Conservation (phyloP, 2,888 invertebrate genomes). For the Eupeodes luniger region DNA sequence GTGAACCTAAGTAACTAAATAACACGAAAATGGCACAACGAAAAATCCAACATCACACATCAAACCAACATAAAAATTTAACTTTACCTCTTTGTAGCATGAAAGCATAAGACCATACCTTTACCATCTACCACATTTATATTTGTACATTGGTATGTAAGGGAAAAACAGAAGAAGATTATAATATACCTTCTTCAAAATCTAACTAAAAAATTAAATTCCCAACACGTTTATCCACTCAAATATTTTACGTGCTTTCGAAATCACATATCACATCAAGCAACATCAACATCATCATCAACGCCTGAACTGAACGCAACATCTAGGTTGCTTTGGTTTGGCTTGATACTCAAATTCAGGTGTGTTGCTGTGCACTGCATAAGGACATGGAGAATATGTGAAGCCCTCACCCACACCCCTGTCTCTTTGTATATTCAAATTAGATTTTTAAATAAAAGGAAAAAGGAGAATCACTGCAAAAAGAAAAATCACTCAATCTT, state of each 20-base stretch:
- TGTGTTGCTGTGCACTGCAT: neutral
- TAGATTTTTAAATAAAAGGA: slow-evolving; percentile 56
- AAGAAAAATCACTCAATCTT: slow-evolving; percentile 64
- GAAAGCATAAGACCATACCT: neutral
- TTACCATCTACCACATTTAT: too few species aligned
- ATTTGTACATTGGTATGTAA: too few species aligned
- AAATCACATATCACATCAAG: slow-evolving; percentile 59
- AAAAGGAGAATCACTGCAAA: slow-evolving; percentile 43
- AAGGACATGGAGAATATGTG: neutral
- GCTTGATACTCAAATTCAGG: neutral
- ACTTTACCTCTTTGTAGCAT: slow-evolving; percentile 2
- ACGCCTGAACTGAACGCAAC: slow-evolving; percentile 27
- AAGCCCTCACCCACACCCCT: neutral
- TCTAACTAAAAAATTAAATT: slow-evolving; percentile 60
- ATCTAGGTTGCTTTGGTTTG: neutral
- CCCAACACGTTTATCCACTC: slow-evolving; percentile 74
- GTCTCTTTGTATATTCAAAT: slow-evolving; percentile 65
- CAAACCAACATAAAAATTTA: neutral
- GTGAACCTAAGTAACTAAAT: slow-evolving; percentile 35
- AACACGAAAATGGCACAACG: slow-evolving; percentile 14
- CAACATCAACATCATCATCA: slow-evolving; percentile 33
- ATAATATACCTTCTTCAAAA: slow-evolving; percentile 50
- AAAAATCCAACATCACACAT: neutral
- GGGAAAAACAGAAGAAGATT: slow-evolving; percentile 5
- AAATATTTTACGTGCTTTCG: slow-evolving; percentile 74